Conservation (phyloP, 2,888 invertebrate genomes). For the Drosophila tanythrix region DNA sequence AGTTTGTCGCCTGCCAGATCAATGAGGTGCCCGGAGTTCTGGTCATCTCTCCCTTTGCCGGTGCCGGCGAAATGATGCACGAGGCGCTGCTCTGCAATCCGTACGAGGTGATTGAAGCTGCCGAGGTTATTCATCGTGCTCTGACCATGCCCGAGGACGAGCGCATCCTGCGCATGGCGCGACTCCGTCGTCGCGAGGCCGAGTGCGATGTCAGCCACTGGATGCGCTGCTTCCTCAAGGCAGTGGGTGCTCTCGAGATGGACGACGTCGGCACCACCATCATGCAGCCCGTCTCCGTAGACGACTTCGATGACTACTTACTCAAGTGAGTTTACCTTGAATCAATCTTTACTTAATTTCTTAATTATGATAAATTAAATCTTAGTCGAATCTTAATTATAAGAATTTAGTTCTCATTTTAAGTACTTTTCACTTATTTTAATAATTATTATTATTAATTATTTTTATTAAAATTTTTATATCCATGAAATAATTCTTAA, state of each 20-base stretch:
- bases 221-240: conserved; percentile 94
- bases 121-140: conserved; percentile 94
- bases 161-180: conserved; percentile 93
- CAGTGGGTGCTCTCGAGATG: conserved; percentile 93
- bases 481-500: no score
- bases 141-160: conserved; percentile 96
- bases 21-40: conserved; percentile 93
- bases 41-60: conserved; percentile 95
- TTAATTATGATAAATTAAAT: background rate
- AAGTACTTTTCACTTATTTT: background rate
- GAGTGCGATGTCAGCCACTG: conserved; percentile 94
- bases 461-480: no score
- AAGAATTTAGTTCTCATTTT: background rate
- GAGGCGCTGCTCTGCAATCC: conserved; percentile 96
- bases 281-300: conserved; percentile 95
- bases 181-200: conserved; percentile 91
- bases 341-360: background rate
- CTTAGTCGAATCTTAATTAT: background rate
- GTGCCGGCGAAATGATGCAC: conserved; percentile 97
- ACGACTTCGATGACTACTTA: conserved; percentile 95
- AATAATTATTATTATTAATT: background rate
- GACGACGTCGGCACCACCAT: conserved; percentile 93
- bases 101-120: conserved; percentile 94
- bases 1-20: conserved; percentile 96
- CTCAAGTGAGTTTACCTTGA: conserved; percentile 88